Conservation (phyloP, 2,888 invertebrate species). For the Caenorhabditis sp. region DNA sequence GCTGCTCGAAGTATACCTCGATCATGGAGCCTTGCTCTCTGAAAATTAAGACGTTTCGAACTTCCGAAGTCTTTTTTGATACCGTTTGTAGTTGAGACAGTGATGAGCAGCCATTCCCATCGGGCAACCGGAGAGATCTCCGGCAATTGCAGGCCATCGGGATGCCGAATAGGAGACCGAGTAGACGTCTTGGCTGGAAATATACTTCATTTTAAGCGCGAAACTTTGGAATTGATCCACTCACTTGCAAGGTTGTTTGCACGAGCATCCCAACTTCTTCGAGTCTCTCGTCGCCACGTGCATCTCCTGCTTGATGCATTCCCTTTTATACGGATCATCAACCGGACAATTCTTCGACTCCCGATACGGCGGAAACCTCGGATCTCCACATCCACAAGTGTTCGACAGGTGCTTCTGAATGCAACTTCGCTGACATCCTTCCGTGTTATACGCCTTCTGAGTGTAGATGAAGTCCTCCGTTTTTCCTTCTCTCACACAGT, state of each 20-base stretch:
- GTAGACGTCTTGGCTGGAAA: constrained; percentile 78
- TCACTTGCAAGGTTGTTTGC: constrained; percentile 81
- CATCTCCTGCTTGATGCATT: constrained; percentile 76
- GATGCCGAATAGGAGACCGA: constrained; percentile 78
- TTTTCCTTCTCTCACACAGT: constrained; percentile 79
- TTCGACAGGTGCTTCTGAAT: constrained; percentile 73
- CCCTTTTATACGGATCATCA: constrained; percentile 75
- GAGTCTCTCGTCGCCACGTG: constrained; percentile 71
- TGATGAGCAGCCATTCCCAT: constrained; percentile 72
- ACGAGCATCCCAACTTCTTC: constrained; percentile 71
- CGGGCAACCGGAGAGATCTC: constrained; percentile 75
- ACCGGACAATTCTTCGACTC: constrained; percentile 78
- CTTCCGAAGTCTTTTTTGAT: not conserved
- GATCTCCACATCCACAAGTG: constrained; percentile 82
- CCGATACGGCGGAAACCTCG: constrained; percentile 77
- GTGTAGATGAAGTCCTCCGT: constrained; percentile 79
- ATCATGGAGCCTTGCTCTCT: constrained; percentile 73
- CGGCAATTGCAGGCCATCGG: constrained; percentile 76
- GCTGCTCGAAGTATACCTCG: constrained; percentile 81
- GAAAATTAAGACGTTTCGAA: not conserved
- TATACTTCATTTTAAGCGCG: not conserved
- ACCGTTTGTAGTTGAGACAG: constrained; percentile 76
- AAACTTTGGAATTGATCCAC: constrained; percentile 6
- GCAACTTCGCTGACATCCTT: constrained; percentile 81
- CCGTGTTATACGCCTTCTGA: constrained; percentile 79